phyloP scores from a whole-genome alignment of 2,888 invertebrate genomes.

The Hirtodrosophila confusa region DNA sequence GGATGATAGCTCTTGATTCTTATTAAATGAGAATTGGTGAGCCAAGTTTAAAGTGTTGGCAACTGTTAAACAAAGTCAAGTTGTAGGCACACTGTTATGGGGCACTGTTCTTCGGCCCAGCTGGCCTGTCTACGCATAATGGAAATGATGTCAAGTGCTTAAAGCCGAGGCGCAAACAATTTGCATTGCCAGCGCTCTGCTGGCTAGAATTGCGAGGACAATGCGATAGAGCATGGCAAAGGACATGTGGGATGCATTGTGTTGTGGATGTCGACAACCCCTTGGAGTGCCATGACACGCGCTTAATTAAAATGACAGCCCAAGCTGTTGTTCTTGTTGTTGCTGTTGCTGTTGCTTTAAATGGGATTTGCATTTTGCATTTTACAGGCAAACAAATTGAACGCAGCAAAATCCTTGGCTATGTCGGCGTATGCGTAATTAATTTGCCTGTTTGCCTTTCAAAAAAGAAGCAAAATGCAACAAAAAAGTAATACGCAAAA shows the following conservation, averaged over 20 bases:
- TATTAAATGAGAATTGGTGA: too few relatives aligned
- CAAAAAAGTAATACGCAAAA: constrained; percentile 19
- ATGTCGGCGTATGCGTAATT: constrained; percentile 40
- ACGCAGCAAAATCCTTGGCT: constrained; percentile 46
- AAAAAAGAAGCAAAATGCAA: constrained; percentile 21
- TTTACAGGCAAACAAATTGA: constrained; percentile 15
- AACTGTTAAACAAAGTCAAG: too few relatives aligned
- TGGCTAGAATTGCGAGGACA: constrained; percentile 5
- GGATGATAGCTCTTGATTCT: too few relatives aligned
- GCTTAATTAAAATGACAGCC: constrained; percentile 35
- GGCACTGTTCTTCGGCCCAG: constrained; percentile 22
- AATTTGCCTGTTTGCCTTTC: constrained; percentile 21
- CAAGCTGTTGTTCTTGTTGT: constrained; percentile 5
- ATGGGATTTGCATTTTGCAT: constrained; percentile 26
- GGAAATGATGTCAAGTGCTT: constrained; percentile 70
- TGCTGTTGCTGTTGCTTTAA: constrained; percentile 24
- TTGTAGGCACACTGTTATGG: not conserved
- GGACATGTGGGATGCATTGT: constrained; percentile 4
- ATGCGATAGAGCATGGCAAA: not conserved
- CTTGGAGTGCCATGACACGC: constrained; percentile 46
- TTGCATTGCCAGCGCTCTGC: constrained; percentile 2
- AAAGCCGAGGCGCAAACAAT: constrained; percentile 36
- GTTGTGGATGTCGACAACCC: constrained; percentile 29
- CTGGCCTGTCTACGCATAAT: constrained; percentile 40
- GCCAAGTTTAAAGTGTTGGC: too few relatives aligned